Evolutionary conservation across 2,888 invertebrate species (phyloP).

Genomic region (Tolmerus cingulatus): DNA sequence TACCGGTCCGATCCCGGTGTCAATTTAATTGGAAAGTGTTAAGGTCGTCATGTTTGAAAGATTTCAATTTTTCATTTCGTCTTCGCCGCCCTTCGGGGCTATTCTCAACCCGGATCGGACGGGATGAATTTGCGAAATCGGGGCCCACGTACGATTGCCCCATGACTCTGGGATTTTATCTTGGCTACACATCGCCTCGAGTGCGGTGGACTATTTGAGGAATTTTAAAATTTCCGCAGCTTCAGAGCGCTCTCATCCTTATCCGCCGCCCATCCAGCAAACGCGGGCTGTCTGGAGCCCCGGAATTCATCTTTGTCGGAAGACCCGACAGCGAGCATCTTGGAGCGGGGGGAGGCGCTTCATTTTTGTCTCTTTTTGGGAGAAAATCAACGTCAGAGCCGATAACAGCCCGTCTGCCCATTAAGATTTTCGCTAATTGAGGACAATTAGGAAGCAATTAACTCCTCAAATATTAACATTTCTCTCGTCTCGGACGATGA

Average conservation of each 20-base stretch:
- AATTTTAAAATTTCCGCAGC: slow-evolving; percentile 21
- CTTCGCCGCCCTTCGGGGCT: neutral
- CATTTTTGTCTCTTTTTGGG: neutral
- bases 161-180: slow-evolving; percentile 20
- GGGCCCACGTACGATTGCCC: slow-evolving; percentile 15
- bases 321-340: neutral
- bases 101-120: neutral
- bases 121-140: slow-evolving; percentile 37
- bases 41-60: slow-evolving; percentile 42
- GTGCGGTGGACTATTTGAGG: neutral
- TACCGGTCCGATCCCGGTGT: slow-evolving; percentile 32
- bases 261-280: neutral
- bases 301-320: neutral
- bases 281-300: neutral
- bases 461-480: slow-evolving; percentile 43
- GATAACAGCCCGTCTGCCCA: slow-evolving; percentile 28
- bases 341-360: neutral
- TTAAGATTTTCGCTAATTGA: slow-evolving; percentile 44
- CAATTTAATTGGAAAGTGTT: slow-evolving; percentile 45
- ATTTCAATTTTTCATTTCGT: slow-evolving; percentile 42
- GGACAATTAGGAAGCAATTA: slow-evolving; percentile 45
- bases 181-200: neutral
- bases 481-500: slow-evolving; percentile 13
- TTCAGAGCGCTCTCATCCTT: neutral
- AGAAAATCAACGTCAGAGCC: slow-evolving; percentile 11